Percentiles rank a stretch among this genome's conserved stretches.
phyloP scores from a whole-genome alignment of 2,797 vertebrate species.

The Cuculus canorus region DNA sequence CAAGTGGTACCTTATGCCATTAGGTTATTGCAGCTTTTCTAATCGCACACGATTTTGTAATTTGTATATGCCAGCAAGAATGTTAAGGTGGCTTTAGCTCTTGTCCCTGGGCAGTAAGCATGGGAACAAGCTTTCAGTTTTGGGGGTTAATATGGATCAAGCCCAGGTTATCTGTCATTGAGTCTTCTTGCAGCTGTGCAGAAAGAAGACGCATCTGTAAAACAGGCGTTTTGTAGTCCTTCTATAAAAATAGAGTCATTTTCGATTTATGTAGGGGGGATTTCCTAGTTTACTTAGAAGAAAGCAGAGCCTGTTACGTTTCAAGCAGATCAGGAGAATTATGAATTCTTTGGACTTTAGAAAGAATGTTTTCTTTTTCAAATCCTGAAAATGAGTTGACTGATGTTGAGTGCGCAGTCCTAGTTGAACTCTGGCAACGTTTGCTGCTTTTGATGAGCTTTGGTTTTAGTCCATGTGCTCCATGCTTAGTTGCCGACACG shows the following conservation, averaged over 20 bases:
- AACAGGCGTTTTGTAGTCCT: background rate
- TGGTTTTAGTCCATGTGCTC: background rate
- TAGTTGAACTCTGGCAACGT: background rate
- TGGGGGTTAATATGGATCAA: background rate
- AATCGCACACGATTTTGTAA: background rate
- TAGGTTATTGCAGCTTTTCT: background rate
- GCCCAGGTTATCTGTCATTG: background rate
- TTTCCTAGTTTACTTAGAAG: background rate
- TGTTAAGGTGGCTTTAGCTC: background rate
- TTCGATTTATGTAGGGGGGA: background rate
- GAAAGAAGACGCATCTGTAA: background rate
- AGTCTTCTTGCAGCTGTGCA: background rate
- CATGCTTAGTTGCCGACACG: background rate
- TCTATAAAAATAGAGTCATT: background rate
- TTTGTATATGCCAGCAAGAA: background rate
- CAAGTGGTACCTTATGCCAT: background rate
- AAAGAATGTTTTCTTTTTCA: background rate
- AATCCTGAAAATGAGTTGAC: background rate
- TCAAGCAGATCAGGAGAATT: conserved; percentile 17
- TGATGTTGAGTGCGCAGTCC: background rate
- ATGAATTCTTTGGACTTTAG: background rate
- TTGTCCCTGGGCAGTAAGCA: background rate
- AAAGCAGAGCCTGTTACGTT: background rate
- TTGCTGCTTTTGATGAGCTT: background rate
- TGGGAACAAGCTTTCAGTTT: background rate